Conservation (phyloP, 1,140 invertebrate genomes). For the Eufriesea mexicana region DNA sequence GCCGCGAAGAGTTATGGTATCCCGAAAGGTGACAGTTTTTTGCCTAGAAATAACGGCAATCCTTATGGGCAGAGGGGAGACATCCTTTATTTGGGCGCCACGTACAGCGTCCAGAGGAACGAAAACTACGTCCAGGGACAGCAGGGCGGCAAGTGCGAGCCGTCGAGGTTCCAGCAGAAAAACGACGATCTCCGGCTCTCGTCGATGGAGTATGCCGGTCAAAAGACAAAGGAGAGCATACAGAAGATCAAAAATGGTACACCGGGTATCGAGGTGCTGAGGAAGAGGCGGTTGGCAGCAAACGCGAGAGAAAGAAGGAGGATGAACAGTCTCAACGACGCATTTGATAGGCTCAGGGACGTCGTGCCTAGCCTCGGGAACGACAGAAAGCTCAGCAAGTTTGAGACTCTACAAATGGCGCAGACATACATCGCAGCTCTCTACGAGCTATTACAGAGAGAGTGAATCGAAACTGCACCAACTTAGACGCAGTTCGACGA, state of each 20-base stretch:
- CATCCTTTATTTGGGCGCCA: conserved; percentile 57
- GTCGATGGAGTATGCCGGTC: conserved; percentile 55
- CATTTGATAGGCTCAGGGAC: conserved; percentile 90
- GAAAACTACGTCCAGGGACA: conserved; percentile 33
- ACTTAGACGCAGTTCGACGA: too few species aligned
- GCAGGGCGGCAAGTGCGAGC: conserved; percentile 49
- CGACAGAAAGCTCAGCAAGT: conserved; percentile 92
- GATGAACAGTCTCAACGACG: conserved; percentile 92
- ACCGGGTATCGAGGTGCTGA: conserved; percentile 85
- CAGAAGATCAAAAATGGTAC: conserved; percentile 78
- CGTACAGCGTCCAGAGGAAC: conserved; percentile 60
- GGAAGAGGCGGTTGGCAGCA: conserved; percentile 89
- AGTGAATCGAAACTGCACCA: conserved; percentile 57
- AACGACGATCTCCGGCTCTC: conserved; percentile 52
- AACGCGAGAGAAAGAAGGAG: conserved; percentile 90
- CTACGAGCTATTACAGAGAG: conserved; percentile 84
- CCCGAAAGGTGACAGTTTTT: conserved; percentile 59
- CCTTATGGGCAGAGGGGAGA: conserved; percentile 58
- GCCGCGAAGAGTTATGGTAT: conserved; percentile 56
- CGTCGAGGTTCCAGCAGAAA: conserved; percentile 54
- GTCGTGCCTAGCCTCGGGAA: conserved; percentile 90
- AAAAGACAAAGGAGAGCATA: conserved; percentile 69
- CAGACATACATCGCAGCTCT: conserved; percentile 92
- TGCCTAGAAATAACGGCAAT: conserved; percentile 63
- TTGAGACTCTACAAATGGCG: conserved; percentile 94